These are phyloP conservation scores for Sinopyrophorus schimmeli DNA, from an alignment of 2,888 invertebrate species.

Conservation along the genomic window DNA sequence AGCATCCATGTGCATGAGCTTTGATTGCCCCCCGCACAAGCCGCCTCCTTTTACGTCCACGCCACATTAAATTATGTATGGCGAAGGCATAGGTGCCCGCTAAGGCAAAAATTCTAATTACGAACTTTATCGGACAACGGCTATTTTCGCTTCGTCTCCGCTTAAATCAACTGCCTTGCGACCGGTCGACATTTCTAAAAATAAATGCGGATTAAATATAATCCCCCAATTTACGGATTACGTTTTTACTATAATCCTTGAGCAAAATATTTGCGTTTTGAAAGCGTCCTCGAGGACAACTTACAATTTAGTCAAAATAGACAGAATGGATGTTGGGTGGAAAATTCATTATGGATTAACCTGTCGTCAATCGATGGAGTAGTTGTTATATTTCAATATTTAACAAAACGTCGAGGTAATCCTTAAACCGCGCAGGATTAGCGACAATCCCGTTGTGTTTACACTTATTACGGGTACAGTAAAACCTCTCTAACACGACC, in stretches of 20 bases:
- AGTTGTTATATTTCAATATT: constrained; percentile 15
- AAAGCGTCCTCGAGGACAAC: too few species aligned
- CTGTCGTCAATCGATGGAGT: too few species aligned
- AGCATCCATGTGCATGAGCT: constrained; percentile 44
- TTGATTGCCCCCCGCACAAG: constrained; percentile 14
- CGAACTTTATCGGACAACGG: constrained; percentile 23
- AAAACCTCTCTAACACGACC: too few species aligned
- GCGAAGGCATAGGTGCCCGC: constrained; percentile 15
- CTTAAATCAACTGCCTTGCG: constrained; percentile 15
- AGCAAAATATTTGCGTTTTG: constrained; percentile 24
- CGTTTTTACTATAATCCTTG: too few species aligned
- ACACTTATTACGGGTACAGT: constrained; percentile 27
- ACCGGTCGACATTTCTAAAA: constrained; percentile 25
- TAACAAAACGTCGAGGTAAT: constrained; percentile 13
- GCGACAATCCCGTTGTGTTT: constrained; percentile 20
- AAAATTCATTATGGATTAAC: too few species aligned
- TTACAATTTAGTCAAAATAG: too few species aligned
- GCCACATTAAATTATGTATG: constrained; percentile 25
- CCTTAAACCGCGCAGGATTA: constrained; percentile 19
- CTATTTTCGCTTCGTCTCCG: constrained; percentile 18
- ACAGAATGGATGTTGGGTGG: too few species aligned
- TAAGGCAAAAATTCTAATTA: constrained; percentile 31
- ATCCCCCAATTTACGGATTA: too few species aligned
- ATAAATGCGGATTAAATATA: constrained; percentile 26
- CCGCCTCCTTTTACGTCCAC: constrained; percentile 14